Evolutionary conservation across 2,888 invertebrate genomes (phyloP).

Genomic region (Apamea epomidion): DNA sequence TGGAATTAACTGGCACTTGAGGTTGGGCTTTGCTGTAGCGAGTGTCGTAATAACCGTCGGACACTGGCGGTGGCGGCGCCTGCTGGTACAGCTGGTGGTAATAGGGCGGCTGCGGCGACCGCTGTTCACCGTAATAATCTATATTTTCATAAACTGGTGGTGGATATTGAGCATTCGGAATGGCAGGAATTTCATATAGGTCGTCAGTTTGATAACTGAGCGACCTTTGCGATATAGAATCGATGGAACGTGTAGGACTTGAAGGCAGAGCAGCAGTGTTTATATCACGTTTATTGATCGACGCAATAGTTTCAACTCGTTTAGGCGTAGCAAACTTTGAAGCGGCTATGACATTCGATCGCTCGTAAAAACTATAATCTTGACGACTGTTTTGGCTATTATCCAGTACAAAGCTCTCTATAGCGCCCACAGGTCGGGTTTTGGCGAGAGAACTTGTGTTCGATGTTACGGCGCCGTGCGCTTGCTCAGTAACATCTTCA

Average conservation of each 20-base stretch:
- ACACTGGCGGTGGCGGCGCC: slow-evolving; percentile 83
- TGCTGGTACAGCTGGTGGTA: slow-evolving; percentile 91
- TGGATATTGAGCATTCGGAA: slow-evolving; percentile 83
- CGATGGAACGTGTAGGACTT: slow-evolving; percentile 91
- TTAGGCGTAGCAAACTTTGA: slow-evolving; percentile 95
- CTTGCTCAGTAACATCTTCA: slow-evolving; percentile 88
- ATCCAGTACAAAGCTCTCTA: slow-evolving; percentile 92
- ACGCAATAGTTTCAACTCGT: slow-evolving; percentile 92
- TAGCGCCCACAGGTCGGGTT: slow-evolving; percentile 91
- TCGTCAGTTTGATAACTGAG: slow-evolving; percentile 87
- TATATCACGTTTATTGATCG: slow-evolving; percentile 85
- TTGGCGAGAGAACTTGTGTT: slow-evolving; percentile 84
- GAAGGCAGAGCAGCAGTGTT: slow-evolving; percentile 82
- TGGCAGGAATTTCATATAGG: slow-evolving; percentile 86
- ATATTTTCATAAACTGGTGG: slow-evolving; percentile 94
- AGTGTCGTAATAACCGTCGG: slow-evolving; percentile 89
- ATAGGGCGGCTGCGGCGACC: slow-evolving; percentile 90
- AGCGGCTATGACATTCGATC: slow-evolving; percentile 94
- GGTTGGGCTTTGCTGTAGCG: slow-evolving; percentile 94
- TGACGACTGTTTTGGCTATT: slow-evolving; percentile 86
- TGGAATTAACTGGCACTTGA: slow-evolving; percentile 92
- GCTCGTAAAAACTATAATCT: slow-evolving; percentile 91
- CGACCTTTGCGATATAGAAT: slow-evolving; percentile 91
- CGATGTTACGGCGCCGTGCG: slow-evolving; percentile 84
- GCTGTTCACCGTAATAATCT: slow-evolving; percentile 93